Conservation (phyloP, 2,888 invertebrate species). For the Aspidapion aeneum region DNA sequence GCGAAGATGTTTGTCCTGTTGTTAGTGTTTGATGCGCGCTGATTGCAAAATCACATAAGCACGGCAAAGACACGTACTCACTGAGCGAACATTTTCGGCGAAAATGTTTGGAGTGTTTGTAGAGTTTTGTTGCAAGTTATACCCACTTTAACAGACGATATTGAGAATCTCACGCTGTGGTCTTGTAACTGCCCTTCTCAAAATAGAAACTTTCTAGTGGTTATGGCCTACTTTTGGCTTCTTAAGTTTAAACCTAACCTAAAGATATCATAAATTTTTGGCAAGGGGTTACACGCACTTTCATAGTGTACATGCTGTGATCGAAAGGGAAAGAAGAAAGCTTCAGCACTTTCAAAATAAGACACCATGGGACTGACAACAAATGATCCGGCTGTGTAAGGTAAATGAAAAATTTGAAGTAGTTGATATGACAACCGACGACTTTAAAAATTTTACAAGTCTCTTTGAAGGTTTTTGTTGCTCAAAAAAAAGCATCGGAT, state of each 20-base stretch:
- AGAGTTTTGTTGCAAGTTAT: no score
- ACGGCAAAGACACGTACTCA: no score
- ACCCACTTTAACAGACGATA: not conserved
- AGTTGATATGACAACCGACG: not conserved
- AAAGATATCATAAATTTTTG: conserved; percentile 19
- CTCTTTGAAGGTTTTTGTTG: not conserved
- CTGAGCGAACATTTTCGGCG: no score
- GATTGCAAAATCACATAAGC: no score
- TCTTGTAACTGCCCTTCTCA: conserved; percentile 26
- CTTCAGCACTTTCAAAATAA: conserved; percentile 17
- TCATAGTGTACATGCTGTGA: conserved; percentile 18
- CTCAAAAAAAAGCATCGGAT: not conserved
- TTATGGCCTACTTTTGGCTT: conserved; percentile 22
- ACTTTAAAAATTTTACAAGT: not conserved
- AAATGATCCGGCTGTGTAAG: conserved; percentile 5
- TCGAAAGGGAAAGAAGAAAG: conserved; percentile 21
- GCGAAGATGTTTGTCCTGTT: no score
- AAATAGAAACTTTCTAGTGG: conserved; percentile 22
- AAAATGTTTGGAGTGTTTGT: no score
- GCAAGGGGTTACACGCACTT: conserved; percentile 20
- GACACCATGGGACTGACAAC: conserved; percentile 23
- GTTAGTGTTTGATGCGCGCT: no score
- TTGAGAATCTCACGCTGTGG: conserved; percentile 25
- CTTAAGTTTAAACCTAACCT: conserved; percentile 15
- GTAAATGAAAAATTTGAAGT: conserved; percentile 4